Percentiles rank a stretch among this genome's conserved stretches.
phyloP scores from a whole-genome alignment of 2,797 vertebrate species.

The Phataginus tricuspis region DNA sequence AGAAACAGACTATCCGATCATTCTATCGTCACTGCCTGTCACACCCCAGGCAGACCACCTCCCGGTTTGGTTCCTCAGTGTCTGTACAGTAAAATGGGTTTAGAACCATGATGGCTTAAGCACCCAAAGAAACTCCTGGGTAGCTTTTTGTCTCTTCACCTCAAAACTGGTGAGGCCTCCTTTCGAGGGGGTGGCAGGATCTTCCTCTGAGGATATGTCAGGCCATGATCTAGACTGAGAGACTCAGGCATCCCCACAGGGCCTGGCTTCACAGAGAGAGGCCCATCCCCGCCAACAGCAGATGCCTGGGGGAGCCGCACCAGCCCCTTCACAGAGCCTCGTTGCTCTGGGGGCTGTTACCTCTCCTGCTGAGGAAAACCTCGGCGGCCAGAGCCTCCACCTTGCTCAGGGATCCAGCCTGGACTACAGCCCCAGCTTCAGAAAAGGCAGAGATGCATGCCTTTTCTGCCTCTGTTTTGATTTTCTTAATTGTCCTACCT shows the following conservation, averaged over 20 bases:
- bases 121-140: neutral
- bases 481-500: neutral
- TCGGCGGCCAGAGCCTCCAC: rapidly evolving
- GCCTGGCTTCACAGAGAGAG: neutral
- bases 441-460: neutral
- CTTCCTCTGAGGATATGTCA: neutral
- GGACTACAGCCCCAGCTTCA: too few relatives aligned
- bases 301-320: neutral
- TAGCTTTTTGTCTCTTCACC: neutral
- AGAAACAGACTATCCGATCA: neutral
- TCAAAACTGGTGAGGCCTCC: neutral
- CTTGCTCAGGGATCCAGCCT: neutral
- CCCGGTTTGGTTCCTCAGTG: neutral
- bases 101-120: neutral
- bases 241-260: neutral
- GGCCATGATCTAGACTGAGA: neutral
- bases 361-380: neutral
- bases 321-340: neutral
- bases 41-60: neutral
- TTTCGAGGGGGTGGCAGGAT: neutral
- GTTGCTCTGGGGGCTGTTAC: neutral
- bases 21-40: neutral
- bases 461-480: neutral
- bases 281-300: rapidly evolving
- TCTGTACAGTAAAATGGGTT: neutral